Conservation (phyloP, 2,113 vertebrate genomes). For the Eptesicus fuscus region DNA sequence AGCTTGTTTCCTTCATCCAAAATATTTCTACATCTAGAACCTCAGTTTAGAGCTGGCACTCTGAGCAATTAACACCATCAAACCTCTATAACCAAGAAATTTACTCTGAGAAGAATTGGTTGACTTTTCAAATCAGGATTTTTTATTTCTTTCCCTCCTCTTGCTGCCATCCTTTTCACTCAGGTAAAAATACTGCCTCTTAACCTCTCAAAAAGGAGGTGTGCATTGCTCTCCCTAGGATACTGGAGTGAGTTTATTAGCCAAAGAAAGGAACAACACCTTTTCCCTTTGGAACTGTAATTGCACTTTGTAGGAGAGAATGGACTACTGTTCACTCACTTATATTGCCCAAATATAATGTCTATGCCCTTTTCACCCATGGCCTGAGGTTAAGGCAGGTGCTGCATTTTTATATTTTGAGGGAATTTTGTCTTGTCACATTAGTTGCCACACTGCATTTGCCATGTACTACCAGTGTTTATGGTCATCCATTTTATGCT, state of each 20-base stretch:
- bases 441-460: constrained; percentile 40
- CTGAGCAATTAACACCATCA: not conserved
- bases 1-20: not conserved
- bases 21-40: not conserved
- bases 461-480: not conserved
- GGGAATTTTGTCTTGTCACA: constrained; percentile 19
- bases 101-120: not conserved
- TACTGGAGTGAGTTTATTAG: constrained; percentile 6
- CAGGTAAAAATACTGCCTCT: not conserved
- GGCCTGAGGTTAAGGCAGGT: not conserved
- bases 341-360: constrained; percentile 26
- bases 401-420: not conserved
- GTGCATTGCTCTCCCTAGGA: constrained; percentile 36
- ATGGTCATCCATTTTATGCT: not conserved
- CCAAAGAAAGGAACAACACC: constrained; percentile 17
- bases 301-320: constrained; percentile 12
- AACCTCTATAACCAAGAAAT: not conserved
- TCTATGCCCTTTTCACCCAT: not conserved
- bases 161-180: constrained; percentile 19
- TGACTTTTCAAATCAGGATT: constrained; percentile 24
- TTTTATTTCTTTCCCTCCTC: not conserved
- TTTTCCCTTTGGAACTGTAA: constrained; percentile 33
- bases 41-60: not conserved
- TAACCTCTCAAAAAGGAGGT: constrained; percentile 10
- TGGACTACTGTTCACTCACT: not conserved